A percentile compares a stretch with the other conserved stretches of the same genome.
Evolutionary conservation across 2,797 vertebrate genomes (phyloP).

Genomic region (Phaenicophaeus curvirostris): DNA sequence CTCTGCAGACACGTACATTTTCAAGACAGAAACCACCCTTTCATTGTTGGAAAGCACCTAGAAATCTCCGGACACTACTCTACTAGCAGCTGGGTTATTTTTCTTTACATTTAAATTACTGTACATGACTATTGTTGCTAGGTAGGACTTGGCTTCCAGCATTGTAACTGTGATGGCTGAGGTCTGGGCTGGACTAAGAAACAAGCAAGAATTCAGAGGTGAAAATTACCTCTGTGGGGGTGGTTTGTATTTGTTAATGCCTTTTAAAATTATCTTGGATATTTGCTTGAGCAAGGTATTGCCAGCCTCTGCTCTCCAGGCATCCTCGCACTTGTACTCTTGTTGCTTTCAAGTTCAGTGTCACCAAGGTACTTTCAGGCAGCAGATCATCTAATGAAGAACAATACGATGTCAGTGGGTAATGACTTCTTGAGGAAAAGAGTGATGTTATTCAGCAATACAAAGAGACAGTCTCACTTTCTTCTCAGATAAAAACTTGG

Average conservation of each 20-base stretch:
- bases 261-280: slow-evolving; percentile 53
- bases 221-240: slow-evolving; percentile 71
- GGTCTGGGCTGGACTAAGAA: slow-evolving; percentile 45
- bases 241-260: slow-evolving; percentile 57
- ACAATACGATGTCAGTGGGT: slow-evolving; percentile 65
- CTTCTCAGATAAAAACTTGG: slow-evolving; percentile 63
- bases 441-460: slow-evolving; percentile 68
- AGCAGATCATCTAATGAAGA: slow-evolving; percentile 73
- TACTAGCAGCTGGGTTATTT: slow-evolving; percentile 36
- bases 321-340: slow-evolving; percentile 57
- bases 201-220: slow-evolving; percentile 56
- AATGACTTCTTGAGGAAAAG: slow-evolving; percentile 63
- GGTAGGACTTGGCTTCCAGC: slow-evolving; percentile 60
- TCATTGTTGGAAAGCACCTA: slow-evolving; percentile 23
- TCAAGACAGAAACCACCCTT: slow-evolving; percentile 34
- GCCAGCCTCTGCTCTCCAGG: slow-evolving; percentile 57
- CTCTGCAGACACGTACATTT: not conserved
- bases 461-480: slow-evolving; percentile 71
- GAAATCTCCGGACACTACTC: slow-evolving; percentile 31
- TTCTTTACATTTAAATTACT: slow-evolving; percentile 39
- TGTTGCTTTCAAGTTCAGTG: slow-evolving; percentile 68
- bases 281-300: slow-evolving; percentile 57
- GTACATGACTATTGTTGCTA: slow-evolving; percentile 37
- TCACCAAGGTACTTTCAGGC: slow-evolving; percentile 65
- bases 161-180: slow-evolving; percentile 41